Conservation (phyloP, 2,888 invertebrate genomes). For the Parnassius smintheus region DNA sequence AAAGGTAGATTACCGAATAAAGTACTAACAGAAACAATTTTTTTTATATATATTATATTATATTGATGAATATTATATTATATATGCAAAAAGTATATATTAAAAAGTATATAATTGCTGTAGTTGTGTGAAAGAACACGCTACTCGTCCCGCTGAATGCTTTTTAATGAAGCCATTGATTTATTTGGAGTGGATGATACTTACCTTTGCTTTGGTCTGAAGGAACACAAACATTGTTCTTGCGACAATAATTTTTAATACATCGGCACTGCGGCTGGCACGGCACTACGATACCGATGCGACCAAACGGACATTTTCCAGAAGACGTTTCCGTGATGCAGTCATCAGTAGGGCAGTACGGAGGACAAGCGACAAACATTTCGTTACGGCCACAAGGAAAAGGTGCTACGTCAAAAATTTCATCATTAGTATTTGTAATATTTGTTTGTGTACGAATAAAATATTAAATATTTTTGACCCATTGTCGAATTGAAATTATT, state of each 20-base stretch:
- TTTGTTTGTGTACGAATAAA: background rate
- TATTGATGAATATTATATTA: too few relatives aligned
- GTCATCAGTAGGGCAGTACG: slow-evolving; percentile 44
- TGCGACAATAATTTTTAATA: slow-evolving; percentile 42
- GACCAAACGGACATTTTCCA: slow-evolving; percentile 40
- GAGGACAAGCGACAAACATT: slow-evolving; percentile 35
- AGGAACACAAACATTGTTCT: slow-evolving; percentile 46
- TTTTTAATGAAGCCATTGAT: too few relatives aligned
- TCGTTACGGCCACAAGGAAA: slow-evolving; percentile 2
- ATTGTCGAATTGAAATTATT: background rate
- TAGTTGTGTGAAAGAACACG: too few relatives aligned
- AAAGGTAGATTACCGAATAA: too few relatives aligned
- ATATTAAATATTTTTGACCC: background rate
- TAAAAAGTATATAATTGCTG: too few relatives aligned
- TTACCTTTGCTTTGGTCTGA: background rate
- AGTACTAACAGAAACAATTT: too few relatives aligned
- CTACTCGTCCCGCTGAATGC: too few relatives aligned
- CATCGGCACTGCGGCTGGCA: slow-evolving; percentile 41
- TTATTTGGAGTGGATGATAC: too few relatives aligned
- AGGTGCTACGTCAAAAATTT: too few relatives aligned
- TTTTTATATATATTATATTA: too few relatives aligned
- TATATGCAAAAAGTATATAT: too few relatives aligned
- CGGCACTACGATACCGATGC: slow-evolving; percentile 17
- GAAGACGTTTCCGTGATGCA: slow-evolving; percentile 41
- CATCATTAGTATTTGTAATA: too few relatives aligned